Evolutionary conservation across 2,797 vertebrate species (phyloP).

Genomic region (Antrozous pallidus): DNA sequence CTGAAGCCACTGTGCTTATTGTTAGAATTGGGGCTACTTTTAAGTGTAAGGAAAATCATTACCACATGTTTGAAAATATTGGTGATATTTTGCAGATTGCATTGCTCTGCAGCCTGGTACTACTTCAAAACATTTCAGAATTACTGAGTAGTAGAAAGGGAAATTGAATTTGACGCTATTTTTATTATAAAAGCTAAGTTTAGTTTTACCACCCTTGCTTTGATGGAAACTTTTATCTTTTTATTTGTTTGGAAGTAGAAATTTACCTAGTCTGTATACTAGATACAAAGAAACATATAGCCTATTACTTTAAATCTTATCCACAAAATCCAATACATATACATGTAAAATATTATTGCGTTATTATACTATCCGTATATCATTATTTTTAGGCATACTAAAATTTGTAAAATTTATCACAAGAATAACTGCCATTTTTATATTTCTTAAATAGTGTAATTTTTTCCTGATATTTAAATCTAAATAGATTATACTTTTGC

Average conservation of each 20-base stretch:
- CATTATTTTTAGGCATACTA: background rate
- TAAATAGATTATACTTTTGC: background rate
- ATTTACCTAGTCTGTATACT: slow-evolving; percentile 28
- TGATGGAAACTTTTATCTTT: slow-evolving; percentile 59
- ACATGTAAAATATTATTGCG: background rate
- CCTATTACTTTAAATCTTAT: background rate
- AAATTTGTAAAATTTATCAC: background rate
- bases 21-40: slow-evolving; percentile 85
- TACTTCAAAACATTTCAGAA: slow-evolving; percentile 88
- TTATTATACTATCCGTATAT: background rate
- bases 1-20: slow-evolving; percentile 82
- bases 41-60: slow-evolving; percentile 90
- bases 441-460: background rate
- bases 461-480: background rate
- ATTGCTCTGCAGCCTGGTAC: slow-evolving; percentile 80
- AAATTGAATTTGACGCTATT: slow-evolving; percentile 91
- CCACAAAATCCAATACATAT: background rate
- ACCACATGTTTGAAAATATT: slow-evolving; percentile 91
- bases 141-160: slow-evolving; percentile 83
- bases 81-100: slow-evolving; percentile 88
- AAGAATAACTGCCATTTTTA: background rate
- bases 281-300: slow-evolving; percentile 41
- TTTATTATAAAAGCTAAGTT: slow-evolving; percentile 90
- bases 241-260: slow-evolving; percentile 43
- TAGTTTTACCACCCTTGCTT: slow-evolving; percentile 78